Base-by-base conservation (phyloP, 2,797 vertebrate genomes). In the Potorous gilbertii region DNA sequence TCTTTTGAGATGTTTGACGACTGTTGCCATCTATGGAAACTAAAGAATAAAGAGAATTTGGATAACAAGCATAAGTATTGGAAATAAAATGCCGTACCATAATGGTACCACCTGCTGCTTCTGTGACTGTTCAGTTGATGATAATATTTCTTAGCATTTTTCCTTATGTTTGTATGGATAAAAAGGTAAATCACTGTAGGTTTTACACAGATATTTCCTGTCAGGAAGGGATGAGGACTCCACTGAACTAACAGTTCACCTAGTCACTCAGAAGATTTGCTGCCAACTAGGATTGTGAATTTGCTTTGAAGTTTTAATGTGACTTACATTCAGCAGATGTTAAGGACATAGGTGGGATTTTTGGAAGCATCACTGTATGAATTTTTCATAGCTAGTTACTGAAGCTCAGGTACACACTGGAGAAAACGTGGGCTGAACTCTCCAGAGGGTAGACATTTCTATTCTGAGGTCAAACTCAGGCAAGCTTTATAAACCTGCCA, bases 341-440 rank as follows among this genome's bases (percentile, higher is more conserved):
- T 97, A 94, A 97, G 96, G 97, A 97, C 96, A 54, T 40, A 96
- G 97, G 96, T 94, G 95, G 97, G 14, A 56, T 4, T 0, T 54
- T 94, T 50, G 96, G 93, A 97, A 98, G 95, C 92, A 29, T 87
- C 95, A 93, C 93, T 91, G 87, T 90, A 97, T 98, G 97, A 97
- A 98, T 98, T 96, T 98, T 98, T 98, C 96, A 98, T 97, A 81
- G 55, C 92, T 55, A 56, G 90, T 96, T 97, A 95, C 97, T 54
- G 34, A 94, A 16, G 96, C 94, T 97, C 96, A 97, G 96, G 96
- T 95, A 93, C 46, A 62, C 12, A 56, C 54, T 81, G 46, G 94
- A 55, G 29, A 89, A 95, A 54, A 57, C 93, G 93, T 2, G 91
- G 96, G 74, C 92, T 92, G 55, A 74, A 24, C 87, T 54, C 92